phyloP scores from a whole-genome alignment of 2,888 invertebrate species.

The Selenia dentaria region DNA sequence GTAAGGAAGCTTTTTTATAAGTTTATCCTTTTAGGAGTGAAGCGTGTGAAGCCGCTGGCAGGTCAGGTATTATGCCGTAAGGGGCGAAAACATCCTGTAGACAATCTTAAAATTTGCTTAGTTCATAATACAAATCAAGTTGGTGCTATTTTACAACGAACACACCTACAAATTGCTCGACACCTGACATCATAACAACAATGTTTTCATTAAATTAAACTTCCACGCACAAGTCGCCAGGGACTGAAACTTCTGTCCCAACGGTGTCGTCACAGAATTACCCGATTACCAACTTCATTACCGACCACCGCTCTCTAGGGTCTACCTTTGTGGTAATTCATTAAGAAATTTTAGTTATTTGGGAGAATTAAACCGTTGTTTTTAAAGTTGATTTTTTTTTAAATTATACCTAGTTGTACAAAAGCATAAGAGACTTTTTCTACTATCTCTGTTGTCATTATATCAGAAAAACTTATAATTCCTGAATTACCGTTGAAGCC shows the following conservation, averaged over 20 bases:
- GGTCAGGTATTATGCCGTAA: no score
- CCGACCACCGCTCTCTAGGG: slow-evolving; percentile 12
- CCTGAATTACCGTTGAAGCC: no score
- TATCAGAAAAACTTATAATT: no score
- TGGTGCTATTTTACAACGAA: not conserved
- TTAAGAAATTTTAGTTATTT: slow-evolving; percentile 20
- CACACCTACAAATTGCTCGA: not conserved
- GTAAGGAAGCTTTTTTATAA: no score
- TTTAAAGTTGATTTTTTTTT: not conserved
- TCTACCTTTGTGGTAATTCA: slow-evolving; percentile 22
- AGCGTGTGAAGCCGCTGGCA: no score
- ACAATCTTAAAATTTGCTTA: no score
- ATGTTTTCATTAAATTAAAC: slow-evolving; percentile 4
- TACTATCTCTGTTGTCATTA: no score
- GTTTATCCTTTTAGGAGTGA: no score
- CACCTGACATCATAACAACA: not conserved
- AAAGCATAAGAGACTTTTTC: no score
- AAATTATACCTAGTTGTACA: no score
- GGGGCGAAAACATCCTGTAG: no score
- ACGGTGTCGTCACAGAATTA: slow-evolving; percentile 25
- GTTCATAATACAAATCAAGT: no score
- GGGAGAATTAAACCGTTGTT: not conserved
- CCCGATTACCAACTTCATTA: slow-evolving; percentile 28
- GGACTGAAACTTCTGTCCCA: slow-evolving; percentile 14
- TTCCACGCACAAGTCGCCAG: slow-evolving; percentile 12